A percentile compares a stretch with the other conserved stretches of the same genome.
Conservation (phyloP, 2,113 vertebrate genomes). For the Petaurus breviceps region DNA sequence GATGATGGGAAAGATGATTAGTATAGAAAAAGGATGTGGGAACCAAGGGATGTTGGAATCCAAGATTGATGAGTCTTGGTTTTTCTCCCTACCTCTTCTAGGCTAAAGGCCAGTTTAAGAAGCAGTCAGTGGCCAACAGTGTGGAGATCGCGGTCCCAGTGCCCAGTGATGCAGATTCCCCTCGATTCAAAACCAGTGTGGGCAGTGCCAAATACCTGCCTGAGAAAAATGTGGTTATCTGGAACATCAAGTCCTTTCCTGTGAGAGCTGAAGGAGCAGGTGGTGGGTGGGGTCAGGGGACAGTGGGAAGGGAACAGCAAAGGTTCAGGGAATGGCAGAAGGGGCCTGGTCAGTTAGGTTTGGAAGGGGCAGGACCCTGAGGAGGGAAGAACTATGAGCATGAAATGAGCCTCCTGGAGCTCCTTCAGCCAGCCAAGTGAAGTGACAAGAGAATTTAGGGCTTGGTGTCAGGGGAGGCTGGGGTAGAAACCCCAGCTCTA, state of each 20-base stretch:
- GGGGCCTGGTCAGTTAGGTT: background rate
- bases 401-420: background rate
- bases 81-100: slow-evolving; percentile 61
- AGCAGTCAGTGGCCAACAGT: slow-evolving; percentile 95
- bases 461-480: background rate
- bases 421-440: background rate
- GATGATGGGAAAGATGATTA: background rate
- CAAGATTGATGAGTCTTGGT: background rate
- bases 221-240: slow-evolving; percentile 92
- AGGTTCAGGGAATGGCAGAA: background rate
- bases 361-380: background rate
- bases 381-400: background rate
- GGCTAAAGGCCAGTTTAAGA: slow-evolving; percentile 98
- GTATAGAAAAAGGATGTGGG: background rate
- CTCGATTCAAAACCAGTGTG: slow-evolving; percentile 94
- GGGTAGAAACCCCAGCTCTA: background rate
- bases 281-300: fast-evolving
- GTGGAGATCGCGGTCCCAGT: slow-evolving; percentile 95
- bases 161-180: slow-evolving; percentile 95
- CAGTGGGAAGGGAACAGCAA: background rate
- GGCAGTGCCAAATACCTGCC: slow-evolving; percentile 93
- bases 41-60: background rate
- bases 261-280: slow-evolving; percentile 81
- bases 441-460: background rate
- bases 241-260: slow-evolving; percentile 96